A percentile compares a stretch with the other conserved stretches of the same genome.
phyloP scores from a whole-genome alignment of 2,113 vertebrate genomes.

The Eulemur macaco region DNA sequence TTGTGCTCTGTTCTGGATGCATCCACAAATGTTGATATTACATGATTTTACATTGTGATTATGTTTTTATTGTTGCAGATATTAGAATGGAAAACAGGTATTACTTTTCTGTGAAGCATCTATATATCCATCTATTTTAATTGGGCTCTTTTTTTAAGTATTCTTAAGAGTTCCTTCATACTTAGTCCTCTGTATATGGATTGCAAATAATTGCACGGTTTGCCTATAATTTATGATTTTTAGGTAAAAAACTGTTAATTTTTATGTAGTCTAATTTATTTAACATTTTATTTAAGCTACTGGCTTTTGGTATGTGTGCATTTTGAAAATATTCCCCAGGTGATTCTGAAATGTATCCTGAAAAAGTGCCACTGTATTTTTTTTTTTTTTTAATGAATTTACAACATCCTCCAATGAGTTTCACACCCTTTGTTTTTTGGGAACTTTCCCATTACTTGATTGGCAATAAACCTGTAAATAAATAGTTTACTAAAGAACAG shows the following conservation, averaged over 20 bases:
- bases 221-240: not conserved
- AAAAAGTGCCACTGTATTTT: not conserved
- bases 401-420: not conserved
- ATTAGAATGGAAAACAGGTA: not conserved
- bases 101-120: not conserved
- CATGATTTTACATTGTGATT: not conserved
- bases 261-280: not conserved
- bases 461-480: not conserved
- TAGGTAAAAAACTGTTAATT: not conserved
- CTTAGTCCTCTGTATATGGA: not conserved
- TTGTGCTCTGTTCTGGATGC: not conserved
- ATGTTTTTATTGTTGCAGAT: not conserved
- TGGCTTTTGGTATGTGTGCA: not conserved
- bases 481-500: too few species aligned
- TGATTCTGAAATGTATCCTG: not conserved
- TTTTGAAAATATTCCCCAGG: not conserved
- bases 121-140: not conserved
- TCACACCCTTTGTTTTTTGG: not conserved
- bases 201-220: not conserved
- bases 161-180: not conserved
- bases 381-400: not conserved
- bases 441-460: too few species aligned
- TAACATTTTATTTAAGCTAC: not conserved
- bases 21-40: not conserved
- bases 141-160: not conserved